A percentile compares a stretch with the other conserved stretches of the same genome.
These are phyloP conservation scores for Tupaia tana DNA, from an alignment of 2,113 vertebrate genomes.

Conservation along the genomic window DNA sequence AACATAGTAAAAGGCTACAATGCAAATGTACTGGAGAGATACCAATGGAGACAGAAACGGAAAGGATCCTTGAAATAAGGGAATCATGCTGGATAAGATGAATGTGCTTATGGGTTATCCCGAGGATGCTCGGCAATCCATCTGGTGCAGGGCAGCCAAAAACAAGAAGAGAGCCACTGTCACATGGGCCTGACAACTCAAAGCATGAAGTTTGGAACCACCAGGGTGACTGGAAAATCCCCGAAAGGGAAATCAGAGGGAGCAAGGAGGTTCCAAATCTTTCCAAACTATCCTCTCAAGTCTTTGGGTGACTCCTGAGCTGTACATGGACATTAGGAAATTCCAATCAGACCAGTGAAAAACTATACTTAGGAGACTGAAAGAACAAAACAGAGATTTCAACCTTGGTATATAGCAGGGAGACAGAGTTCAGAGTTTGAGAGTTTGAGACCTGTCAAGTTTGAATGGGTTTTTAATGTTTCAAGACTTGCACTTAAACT, in stretches of 20 bases:
- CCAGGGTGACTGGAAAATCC: not conserved
- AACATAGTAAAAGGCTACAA: not conserved
- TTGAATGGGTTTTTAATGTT: not conserved
- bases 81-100: not conserved
- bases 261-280: not conserved
- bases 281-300: not conserved
- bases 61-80: not conserved
- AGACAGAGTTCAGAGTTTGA: not conserved
- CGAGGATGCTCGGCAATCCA: not conserved
- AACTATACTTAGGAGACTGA: not conserved
- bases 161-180: not conserved
- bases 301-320: not conserved
- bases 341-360: not conserved
- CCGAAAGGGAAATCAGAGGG: not conserved
- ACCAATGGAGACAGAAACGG: not conserved
- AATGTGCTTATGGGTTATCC: not conserved
- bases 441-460: not conserved
- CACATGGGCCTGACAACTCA: not conserved
- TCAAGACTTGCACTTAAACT: not conserved
- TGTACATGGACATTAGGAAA: not conserved
- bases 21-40: not conserved
- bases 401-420: not conserved
- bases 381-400: slow-evolving; percentile 10
- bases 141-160: not conserved
- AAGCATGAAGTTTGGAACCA: not conserved